phyloP scores from a whole-genome alignment of 2,797 vertebrate genomes.

The Pteronotus mesoamericanus region DNA sequence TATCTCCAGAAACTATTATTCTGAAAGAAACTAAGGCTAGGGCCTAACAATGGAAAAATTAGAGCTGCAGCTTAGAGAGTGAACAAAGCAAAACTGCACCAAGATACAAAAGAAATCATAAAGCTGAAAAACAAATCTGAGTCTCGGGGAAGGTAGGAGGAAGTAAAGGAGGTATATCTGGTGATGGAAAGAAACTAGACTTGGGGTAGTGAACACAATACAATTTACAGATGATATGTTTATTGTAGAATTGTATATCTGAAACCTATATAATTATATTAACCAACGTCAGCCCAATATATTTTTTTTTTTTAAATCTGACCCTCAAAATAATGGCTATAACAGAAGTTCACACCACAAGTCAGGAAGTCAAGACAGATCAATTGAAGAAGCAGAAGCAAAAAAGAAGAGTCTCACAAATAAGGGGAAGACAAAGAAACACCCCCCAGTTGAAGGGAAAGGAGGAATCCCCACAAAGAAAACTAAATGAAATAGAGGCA shows the following conservation, averaged over 20 bases:
- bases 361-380: no score
- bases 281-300: neutral
- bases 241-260: neutral
- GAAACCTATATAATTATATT: neutral
- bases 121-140: neutral
- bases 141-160: neutral
- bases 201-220: neutral
- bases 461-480: no score
- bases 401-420: no score
- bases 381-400: no score
- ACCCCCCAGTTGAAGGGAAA: no score
- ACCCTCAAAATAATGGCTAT: neutral
- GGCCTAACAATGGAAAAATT: conserved; percentile 5
- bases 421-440: no score
- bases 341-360: no score
- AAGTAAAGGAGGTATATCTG: neutral
- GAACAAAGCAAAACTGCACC: conserved; percentile 6
- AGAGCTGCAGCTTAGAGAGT: neutral
- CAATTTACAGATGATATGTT: neutral
- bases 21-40: neutral
- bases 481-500: no score
- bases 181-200: neutral
- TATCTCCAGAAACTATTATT: conserved; percentile 39
- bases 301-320: neutral
- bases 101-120: neutral